Base-by-base conservation (phyloP, 2,113 vertebrate genomes). In the Solea senegalensis region DNA sequence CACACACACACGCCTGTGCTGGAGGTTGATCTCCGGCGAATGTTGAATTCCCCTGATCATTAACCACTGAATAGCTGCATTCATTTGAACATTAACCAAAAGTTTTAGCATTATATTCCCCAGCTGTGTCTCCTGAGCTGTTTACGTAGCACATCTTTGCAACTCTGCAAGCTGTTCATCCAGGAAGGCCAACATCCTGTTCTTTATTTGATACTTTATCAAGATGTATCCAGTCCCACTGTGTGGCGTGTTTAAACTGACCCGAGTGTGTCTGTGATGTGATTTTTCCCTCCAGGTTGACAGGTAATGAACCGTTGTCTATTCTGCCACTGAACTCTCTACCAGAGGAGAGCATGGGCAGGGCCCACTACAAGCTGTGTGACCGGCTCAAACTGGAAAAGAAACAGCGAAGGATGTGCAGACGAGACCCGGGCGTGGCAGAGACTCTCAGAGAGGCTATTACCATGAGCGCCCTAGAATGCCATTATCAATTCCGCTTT, bases 401-500 rank as follows among this genome's bases (percentile, higher is more conserved):
- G 91, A 99, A 99, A 84, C 98, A 99, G 86, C 94, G 97, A 4
- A 93, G 97, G 80, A 98, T 99, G 97, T 99, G 98, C 89, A 93
- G 97, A 75, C 91, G 98, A 55, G 98, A 99, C 91, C 98, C 98
- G 0, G 97, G 98, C 0, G 97, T 99, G 87, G 98, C 96, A 0
- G 97, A 98, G 92, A 98, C 97, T 3, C 93, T 99, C 76, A 93
- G 96, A 90, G 98, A 99, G 89, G 97, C 98, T 1, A 97, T 98
- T 84, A 97, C 96, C 90, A 96, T 98, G 95, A 98, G 97, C 0
- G 97, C 97, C 0, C 83, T 96, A 1, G 97, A 99, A 85, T 99
- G 98, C 89, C 97, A 99, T 87, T 98, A 98, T 89, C 98, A 99
- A 86, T 99, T 99, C 83, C 96, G 96, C 65, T 98, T 98, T 0